Conservation (phyloP, 2,888 invertebrate genomes). For the Tipula lateralis region DNA sequence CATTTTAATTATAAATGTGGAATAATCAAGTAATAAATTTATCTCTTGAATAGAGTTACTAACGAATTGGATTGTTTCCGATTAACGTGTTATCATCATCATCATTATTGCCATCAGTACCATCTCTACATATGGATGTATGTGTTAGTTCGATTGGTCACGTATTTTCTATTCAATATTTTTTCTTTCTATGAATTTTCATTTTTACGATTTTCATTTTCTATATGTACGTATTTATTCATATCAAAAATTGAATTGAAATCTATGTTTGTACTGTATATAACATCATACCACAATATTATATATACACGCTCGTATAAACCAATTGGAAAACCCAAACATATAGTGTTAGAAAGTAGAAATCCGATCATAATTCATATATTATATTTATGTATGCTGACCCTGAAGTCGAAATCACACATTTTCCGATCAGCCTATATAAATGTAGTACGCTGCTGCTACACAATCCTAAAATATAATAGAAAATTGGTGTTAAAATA, state of each 20-base stretch:
- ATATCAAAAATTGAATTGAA: background rate
- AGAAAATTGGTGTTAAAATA: slow-evolving; percentile 14
- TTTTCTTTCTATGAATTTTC: background rate
- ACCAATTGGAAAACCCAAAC: background rate
- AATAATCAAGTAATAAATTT: slow-evolving; percentile 15
- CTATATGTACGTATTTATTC: background rate
- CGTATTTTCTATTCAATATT: slow-evolving; percentile 16
- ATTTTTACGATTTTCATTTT: background rate
- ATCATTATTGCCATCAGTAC: background rate
- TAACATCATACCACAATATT: background rate
- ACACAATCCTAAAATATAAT: background rate
- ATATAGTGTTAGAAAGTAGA: background rate
- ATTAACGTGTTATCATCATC: slow-evolving; percentile 11
- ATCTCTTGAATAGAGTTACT: background rate
- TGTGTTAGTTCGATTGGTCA: background rate
- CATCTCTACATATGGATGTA: background rate
- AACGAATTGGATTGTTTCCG: slow-evolving; percentile 5
- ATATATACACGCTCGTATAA: background rate
- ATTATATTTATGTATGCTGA: background rate
- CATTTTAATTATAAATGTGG: background rate
- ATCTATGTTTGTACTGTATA: background rate
- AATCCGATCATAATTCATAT: slow-evolving; percentile 1
- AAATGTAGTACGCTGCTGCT: background rate
- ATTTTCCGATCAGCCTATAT: background rate
- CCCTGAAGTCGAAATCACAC: background rate